Evolutionary conservation across 2,113 vertebrate genomes (phyloP).

Genomic region (Paradoxurus hermaphroditus): DNA sequence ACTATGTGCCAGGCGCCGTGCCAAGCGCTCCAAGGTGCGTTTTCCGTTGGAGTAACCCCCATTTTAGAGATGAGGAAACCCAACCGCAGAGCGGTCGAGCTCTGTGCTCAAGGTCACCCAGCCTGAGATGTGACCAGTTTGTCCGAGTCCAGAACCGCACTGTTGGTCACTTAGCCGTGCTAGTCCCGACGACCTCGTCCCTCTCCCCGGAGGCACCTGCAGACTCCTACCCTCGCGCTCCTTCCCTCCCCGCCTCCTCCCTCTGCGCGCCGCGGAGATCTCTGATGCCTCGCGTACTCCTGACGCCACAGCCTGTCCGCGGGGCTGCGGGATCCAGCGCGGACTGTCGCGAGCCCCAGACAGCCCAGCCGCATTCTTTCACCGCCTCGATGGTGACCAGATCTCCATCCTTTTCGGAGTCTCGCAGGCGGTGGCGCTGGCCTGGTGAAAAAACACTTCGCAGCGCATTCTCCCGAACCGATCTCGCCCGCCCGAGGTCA

Average conservation of each 20-base stretch:
- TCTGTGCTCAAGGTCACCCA: slow-evolving; percentile 68
- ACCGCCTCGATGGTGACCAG: background rate
- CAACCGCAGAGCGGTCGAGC: slow-evolving; percentile 40
- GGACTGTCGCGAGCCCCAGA: background rate
- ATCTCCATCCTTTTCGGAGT: background rate
- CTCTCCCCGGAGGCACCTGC: slow-evolving; percentile 56
- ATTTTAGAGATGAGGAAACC: slow-evolving; percentile 39
- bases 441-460: background rate
- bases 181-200: slow-evolving; percentile 31
- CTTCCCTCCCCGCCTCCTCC: background rate
- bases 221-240: background rate
- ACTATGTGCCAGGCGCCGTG: slow-evolving; percentile 37
- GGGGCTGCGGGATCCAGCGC: background rate
- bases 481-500: slow-evolving; percentile 33
- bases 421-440: background rate
- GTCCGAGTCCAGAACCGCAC: background rate
- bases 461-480: background rate
- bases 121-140: slow-evolving; percentile 16
- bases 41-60: background rate
- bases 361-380: background rate
- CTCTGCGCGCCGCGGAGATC: background rate
- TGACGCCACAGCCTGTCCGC: background rate
- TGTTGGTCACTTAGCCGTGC: background rate
- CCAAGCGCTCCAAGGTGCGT: slow-evolving; percentile 30
- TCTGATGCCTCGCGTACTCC: background rate